phyloP scores from a whole-genome alignment of 2,113 vertebrate species.

The Romanogobio albipinnatus region DNA sequence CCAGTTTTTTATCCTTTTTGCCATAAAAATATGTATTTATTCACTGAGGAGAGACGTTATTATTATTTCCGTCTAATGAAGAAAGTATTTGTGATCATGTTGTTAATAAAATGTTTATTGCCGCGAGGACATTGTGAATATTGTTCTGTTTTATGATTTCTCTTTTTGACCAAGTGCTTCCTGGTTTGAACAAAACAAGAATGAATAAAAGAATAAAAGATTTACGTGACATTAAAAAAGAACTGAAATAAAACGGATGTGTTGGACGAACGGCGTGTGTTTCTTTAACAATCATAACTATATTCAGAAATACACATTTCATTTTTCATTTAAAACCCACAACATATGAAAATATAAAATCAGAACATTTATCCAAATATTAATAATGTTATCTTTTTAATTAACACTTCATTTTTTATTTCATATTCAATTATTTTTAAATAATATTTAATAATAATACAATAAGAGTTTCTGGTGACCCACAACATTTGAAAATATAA shows the following conservation, averaged over 20 bases:
- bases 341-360: too few relatives aligned
- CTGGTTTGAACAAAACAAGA: constrained; percentile 62
- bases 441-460: too few relatives aligned
- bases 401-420: too few relatives aligned
- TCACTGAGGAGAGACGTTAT: constrained; percentile 56
- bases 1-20: constrained; percentile 70
- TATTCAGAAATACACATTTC: too few relatives aligned
- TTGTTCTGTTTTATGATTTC: constrained; percentile 72
- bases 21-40: constrained; percentile 76
- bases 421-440: too few relatives aligned
- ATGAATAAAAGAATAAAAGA: constrained; percentile 35
- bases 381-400: too few relatives aligned
- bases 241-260: constrained; percentile 79
- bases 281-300: too few relatives aligned
- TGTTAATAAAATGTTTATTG: constrained; percentile 95
- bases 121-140: constrained; percentile 78
- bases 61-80: constrained; percentile 72
- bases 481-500: too few relatives aligned
- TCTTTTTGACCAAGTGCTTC: constrained; percentile 78
- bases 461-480: too few relatives aligned
- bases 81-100: constrained; percentile 90
- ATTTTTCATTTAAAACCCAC: too few relatives aligned
- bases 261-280: constrained; percentile 58
- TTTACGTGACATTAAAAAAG: constrained; percentile 65
- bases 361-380: too few relatives aligned